phyloP scores from a whole-genome alignment of 2,888 invertebrate species.

The Pollenia angustigena region DNA sequence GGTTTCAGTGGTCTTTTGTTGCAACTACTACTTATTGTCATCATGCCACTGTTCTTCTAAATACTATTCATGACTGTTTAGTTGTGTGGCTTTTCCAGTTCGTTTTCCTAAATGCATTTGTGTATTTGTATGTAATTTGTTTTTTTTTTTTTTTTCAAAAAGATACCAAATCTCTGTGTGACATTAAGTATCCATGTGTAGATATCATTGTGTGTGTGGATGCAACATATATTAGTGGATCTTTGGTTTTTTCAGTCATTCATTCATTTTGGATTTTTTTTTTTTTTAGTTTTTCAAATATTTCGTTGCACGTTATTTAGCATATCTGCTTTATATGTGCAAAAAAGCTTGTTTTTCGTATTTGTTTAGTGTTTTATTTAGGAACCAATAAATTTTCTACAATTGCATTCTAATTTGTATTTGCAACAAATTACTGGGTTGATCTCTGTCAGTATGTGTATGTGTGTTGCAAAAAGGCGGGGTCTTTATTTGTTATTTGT shows the following conservation, averaged over 20 bases:
- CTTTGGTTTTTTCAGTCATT: conserved; percentile 25
- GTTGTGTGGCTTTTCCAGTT: conserved; percentile 58
- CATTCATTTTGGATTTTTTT: conserved; percentile 36
- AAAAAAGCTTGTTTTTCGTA: conserved; percentile 16
- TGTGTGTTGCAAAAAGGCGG: conserved; percentile 36
- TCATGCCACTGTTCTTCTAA: conserved; percentile 48
- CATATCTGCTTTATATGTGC: conserved; percentile 26
- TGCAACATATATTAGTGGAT: conserved; percentile 51
- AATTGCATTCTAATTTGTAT: conserved; percentile 72
- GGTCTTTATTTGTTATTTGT: conserved; percentile 38
- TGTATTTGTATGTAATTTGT: conserved; percentile 33
- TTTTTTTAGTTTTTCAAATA: conserved; percentile 15
- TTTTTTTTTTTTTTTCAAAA: background rate
- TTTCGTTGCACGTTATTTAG: conserved; percentile 43
- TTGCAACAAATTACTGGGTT: conserved; percentile 67
- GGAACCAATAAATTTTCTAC: conserved; percentile 67
- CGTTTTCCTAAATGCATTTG: conserved; percentile 2
- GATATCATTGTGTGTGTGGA: conserved; percentile 21
- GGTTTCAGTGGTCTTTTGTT: conserved; percentile 66
- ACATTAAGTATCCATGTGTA: conserved; percentile 42
- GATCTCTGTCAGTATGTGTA: conserved; percentile 34
- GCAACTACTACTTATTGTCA: conserved; percentile 61
- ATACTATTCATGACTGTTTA: conserved; percentile 58
- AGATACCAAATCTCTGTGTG: conserved; percentile 65
- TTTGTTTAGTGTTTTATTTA: conserved; percentile 51